These are phyloP conservation scores for Leptothorax acervorum DNA, from an alignment of 2,888 invertebrate species.

Conservation along the genomic window DNA sequence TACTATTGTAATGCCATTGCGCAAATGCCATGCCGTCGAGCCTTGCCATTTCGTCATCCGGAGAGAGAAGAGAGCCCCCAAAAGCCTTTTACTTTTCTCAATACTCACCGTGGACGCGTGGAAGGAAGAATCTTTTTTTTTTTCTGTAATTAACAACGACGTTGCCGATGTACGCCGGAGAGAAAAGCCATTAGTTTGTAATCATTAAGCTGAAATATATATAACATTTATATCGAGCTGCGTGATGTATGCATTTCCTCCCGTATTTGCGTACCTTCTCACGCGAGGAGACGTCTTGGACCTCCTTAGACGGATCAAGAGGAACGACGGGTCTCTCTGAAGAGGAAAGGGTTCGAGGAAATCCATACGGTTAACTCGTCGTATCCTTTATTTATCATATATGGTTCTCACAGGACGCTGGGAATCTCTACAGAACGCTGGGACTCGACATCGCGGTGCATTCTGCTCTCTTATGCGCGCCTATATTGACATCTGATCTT, in stretches of 20 bases:
- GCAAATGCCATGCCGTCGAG: constrained; percentile 81
- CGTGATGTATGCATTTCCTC: constrained; percentile 44
- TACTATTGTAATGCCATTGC: constrained; percentile 61
- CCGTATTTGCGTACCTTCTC: neutral
- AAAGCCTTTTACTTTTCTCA: constrained; percentile 73
- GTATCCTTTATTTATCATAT: constrained; percentile 7
- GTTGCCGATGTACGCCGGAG: constrained; percentile 74
- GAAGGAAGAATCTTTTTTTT: constrained; percentile 57
- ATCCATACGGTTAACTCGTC: neutral
- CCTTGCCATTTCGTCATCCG: constrained; percentile 81
- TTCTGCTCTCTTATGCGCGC: neutral
- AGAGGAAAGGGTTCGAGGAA: neutral
- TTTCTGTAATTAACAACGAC: constrained; percentile 66
- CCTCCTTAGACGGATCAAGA: neutral
- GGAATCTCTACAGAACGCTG: neutral
- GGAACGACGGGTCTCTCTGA: neutral
- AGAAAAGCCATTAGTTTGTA: constrained; percentile 78
- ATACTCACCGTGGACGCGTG: constrained; percentile 74
- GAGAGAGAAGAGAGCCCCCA: constrained; percentile 38
- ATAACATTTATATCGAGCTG: constrained; percentile 78
- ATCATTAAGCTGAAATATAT: constrained; percentile 80
- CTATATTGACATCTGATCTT: neutral
- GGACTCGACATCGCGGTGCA: neutral
- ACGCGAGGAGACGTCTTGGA: neutral
- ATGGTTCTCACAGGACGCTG: neutral